Evolutionary conservation across 2,797 vertebrate species (phyloP).

Genomic region (Myripristis murdjan): DNA sequence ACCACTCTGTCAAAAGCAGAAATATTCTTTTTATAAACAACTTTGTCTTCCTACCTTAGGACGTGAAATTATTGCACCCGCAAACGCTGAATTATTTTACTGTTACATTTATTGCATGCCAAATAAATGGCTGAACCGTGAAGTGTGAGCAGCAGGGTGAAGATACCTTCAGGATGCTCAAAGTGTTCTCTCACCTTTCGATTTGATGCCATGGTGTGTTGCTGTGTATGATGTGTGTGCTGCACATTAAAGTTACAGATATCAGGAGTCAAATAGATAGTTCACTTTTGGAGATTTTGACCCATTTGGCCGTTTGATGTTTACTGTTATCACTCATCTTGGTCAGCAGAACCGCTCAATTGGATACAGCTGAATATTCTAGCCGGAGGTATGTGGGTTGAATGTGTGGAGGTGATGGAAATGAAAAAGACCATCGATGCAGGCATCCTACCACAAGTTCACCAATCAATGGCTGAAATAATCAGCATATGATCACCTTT

Average conservation of each 20-base stretch:
- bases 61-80: background rate
- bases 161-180: conserved; percentile 2
- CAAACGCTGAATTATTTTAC: background rate
- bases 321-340: background rate
- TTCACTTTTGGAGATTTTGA: background rate
- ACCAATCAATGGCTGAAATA: too few species aligned
- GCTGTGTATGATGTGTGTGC: background rate
- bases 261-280: background rate
- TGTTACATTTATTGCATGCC: background rate
- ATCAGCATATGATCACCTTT: too few species aligned
- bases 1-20: conserved; percentile 38
- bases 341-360: background rate
- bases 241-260: background rate
- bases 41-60: conserved; percentile 36
- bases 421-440: background rate
- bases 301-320: background rate
- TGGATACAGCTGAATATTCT: background rate
- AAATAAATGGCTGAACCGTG: conserved; percentile 6
- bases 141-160: background rate
- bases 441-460: too few species aligned
- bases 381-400: background rate
- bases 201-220: background rate
- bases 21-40: background rate
- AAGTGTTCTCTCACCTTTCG: conserved; percentile 5
- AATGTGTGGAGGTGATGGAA: background rate